Evolutionary conservation across 2,888 invertebrate species (phyloP).

Genomic region (Drosophila recens): DNA sequence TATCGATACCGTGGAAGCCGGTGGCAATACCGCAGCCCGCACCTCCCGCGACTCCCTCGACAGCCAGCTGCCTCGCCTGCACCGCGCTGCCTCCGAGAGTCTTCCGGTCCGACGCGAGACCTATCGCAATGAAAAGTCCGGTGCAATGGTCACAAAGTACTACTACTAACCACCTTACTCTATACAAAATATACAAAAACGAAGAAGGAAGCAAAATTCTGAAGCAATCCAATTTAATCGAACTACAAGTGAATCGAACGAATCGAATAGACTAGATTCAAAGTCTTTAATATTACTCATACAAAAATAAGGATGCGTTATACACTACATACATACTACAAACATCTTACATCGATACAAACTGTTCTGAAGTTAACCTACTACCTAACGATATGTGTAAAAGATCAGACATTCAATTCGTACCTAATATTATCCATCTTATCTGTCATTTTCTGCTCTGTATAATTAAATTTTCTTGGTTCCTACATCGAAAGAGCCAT

Average conservation of each 20-base stretch:
- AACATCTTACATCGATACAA: slow-evolving; percentile 10
- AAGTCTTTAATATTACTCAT: slow-evolving; percentile 10
- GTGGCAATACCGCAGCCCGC: slow-evolving; percentile 86
- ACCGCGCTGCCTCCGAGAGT: slow-evolving; percentile 84
- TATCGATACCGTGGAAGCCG: slow-evolving; percentile 87
- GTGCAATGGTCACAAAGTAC: slow-evolving; percentile 82
- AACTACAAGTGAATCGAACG: slow-evolving; percentile 36
- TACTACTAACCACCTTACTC: slow-evolving; percentile 56
- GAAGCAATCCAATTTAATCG: slow-evolving; percentile 27
- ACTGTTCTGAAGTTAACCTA: slow-evolving; percentile 9
- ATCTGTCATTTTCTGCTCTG: slow-evolving; percentile 22
- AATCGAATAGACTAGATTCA: slow-evolving; percentile 23
- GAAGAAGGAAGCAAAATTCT: background rate
- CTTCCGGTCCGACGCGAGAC: slow-evolving; percentile 78
- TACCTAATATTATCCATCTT: slow-evolving; percentile 53
- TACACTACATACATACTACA: slow-evolving; percentile 25
- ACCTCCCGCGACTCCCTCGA: slow-evolving; percentile 89
- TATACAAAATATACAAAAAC: background rate
- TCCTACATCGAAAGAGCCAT: background rate
- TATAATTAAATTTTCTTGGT: slow-evolving; percentile 16
- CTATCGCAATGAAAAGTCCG: slow-evolving; percentile 79
- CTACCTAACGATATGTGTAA: slow-evolving; percentile 15
- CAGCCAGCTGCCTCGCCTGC: slow-evolving; percentile 88
- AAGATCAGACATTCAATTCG: slow-evolving; percentile 34
- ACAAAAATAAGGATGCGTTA: slow-evolving; percentile 20